Conservation (phyloP, 2,888 invertebrate species). For the Latrodectus hesperus region DNA sequence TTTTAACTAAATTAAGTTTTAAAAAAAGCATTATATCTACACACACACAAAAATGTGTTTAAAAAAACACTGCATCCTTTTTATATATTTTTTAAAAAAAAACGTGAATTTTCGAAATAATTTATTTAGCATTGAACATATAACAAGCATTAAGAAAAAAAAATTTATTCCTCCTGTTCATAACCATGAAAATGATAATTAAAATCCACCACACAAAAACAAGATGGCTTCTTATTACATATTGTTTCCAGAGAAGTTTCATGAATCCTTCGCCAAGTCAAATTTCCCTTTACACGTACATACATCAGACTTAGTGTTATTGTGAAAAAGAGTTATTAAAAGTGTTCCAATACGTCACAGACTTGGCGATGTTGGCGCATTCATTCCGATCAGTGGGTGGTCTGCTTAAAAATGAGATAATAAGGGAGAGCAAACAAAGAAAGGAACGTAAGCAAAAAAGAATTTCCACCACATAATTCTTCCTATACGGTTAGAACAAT, state of each 20-base stretch:
- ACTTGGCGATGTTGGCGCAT: neutral
- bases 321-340: conserved; percentile 13
- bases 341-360: neutral
- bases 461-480: conserved; percentile 12
- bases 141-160: too few relatives aligned
- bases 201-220: neutral
- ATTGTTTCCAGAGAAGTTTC: neutral
- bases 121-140: too few relatives aligned
- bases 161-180: too few relatives aligned
- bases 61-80: too few relatives aligned
- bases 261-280: neutral
- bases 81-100: too few relatives aligned
- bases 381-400: conserved; percentile 7
- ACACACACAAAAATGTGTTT: too few relatives aligned
- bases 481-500: conserved; percentile 17
- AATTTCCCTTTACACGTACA: neutral
- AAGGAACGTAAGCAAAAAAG: neutral
- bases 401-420: conserved; percentile 26
- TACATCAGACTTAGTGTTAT: neutral
- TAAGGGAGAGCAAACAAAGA: conserved; percentile 11
- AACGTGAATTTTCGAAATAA: too few relatives aligned
- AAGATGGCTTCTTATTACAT: neutral
- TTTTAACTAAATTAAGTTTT: too few relatives aligned
- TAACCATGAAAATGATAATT: neutral
- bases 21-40: too few relatives aligned